These are phyloP conservation scores for Labeo calbasu DNA, from an alignment of 2,797 vertebrate species.

Conservation along the genomic window DNA sequence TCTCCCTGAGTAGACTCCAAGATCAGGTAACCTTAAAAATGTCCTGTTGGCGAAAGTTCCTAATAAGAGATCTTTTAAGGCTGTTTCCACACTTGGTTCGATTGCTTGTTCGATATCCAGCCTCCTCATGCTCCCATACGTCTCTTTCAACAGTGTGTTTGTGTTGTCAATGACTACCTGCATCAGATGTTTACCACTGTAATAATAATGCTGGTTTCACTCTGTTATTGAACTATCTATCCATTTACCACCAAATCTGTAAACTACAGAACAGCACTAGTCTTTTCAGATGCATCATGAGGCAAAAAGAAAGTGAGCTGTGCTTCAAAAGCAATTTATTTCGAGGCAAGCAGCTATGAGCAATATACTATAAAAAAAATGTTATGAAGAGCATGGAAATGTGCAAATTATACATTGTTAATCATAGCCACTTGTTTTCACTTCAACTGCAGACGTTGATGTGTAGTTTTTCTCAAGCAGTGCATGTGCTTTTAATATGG, in stretches of 20 bases:
- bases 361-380: too few relatives aligned
- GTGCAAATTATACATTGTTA: too few relatives aligned
- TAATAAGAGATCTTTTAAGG: background rate
- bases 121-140: background rate
- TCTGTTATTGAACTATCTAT: conserved; percentile 1
- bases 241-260: background rate
- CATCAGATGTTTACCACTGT: background rate
- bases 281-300: background rate
- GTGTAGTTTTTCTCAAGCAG: too few relatives aligned
- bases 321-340: background rate
- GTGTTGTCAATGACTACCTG: background rate
- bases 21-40: conserved; percentile 9
- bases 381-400: too few relatives aligned
- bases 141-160: background rate
- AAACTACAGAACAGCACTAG: conserved; percentile 4
- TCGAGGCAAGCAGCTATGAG: background rate
- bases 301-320: background rate
- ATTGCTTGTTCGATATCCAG: background rate
- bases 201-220: background rate
- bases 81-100: background rate
- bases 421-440: too few relatives aligned
- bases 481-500: too few relatives aligned
- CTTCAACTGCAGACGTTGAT: too few relatives aligned
- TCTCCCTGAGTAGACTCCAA: background rate
- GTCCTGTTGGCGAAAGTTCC: background rate